Base-by-base conservation (phyloP, 2,888 invertebrate species). In the Pollenia angustigena region DNA sequence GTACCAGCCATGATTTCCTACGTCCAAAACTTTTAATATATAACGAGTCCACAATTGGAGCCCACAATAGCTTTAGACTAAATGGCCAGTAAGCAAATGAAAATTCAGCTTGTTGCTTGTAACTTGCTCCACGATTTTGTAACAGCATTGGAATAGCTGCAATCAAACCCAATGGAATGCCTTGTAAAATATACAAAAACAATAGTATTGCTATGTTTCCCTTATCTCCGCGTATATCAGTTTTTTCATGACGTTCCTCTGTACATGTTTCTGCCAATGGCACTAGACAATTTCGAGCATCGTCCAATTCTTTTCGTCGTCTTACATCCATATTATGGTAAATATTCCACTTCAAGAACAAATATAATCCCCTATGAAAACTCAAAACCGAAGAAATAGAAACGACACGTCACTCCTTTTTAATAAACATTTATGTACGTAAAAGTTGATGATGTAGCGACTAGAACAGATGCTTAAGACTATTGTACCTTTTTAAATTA, bases 71-170 rank as follows among this genome's bases (percentile, higher is more conserved):
- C 93, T 99, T 99, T 62, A 99, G 93, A 92, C 96, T 96, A 90
- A 97, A 97, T 0, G 98, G 98, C 98, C 98, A 99, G 90, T 96
- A 96, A 0, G 97, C 98, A 91, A 98, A 97, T 94, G 99, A 99
- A 93, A 98, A 97, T 92, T 97, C 97, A 16, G 97, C 97, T 95
- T 99, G 99, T 92, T 99, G 97, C 89, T 96, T 97, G 93, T 99
- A 99, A 87, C 97, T 97, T 78, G 98, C 97, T 81, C 98, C 97
- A 80, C 97, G 95, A 93, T 98, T 98, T 92, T 98, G 98, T 80
- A 99, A 94, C 76, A 99, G 95, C 97, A 99, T 98, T 0, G 99
- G 99, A 89, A 99, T 96, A 44, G 99, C 98, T 23, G 97, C 97
- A 58, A 97, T 97, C 44, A 99, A 94, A 1, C 99, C 99, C 4